phyloP scores from a whole-genome alignment of 2,113 vertebrate species.

The Crotalus tigris region DNA sequence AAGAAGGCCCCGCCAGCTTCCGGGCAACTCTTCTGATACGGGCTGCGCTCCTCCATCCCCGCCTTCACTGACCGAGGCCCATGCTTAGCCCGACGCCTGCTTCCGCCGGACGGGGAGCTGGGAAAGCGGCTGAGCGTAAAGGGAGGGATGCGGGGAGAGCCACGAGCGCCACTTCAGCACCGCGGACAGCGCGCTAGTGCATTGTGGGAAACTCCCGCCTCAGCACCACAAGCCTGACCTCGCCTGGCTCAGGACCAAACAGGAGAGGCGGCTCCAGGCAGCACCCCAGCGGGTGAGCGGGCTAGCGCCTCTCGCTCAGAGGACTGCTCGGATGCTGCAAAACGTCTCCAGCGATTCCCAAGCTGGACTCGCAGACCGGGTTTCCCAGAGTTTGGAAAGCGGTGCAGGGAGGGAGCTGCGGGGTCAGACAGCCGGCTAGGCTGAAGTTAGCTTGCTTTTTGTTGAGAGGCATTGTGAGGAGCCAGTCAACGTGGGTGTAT shows the following conservation, averaged over 20 bases:
- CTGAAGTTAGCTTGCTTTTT: background rate
- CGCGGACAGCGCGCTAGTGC: conserved; percentile 83
- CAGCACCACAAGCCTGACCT: conserved; percentile 50
- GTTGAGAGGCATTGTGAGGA: background rate
- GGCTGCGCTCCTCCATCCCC: background rate
- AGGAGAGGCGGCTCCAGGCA: no score
- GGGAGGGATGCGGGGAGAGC: conserved; percentile 35
- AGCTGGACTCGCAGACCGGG: background rate
- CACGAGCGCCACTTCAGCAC: conserved; percentile 73
- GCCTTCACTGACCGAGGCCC: background rate
- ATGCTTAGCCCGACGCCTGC: conserved; percentile 52
- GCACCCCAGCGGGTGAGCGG: background rate
- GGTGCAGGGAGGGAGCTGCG: background rate
- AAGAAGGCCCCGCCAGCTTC: conserved; percentile 40
- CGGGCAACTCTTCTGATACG: background rate
- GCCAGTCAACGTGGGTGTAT: background rate
- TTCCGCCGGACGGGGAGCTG: conserved; percentile 56
- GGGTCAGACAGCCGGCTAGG: background rate
- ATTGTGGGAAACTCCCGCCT: conserved; percentile 78
- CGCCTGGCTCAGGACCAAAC: background rate
- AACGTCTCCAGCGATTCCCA: background rate
- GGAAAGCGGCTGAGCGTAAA: conserved; percentile 75
- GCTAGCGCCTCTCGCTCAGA: background rate
- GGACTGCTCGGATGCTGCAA: background rate
- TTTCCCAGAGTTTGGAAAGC: background rate